Base-by-base conservation (phyloP, 2,888 invertebrate species). In the Pomacea canaliculata region DNA sequence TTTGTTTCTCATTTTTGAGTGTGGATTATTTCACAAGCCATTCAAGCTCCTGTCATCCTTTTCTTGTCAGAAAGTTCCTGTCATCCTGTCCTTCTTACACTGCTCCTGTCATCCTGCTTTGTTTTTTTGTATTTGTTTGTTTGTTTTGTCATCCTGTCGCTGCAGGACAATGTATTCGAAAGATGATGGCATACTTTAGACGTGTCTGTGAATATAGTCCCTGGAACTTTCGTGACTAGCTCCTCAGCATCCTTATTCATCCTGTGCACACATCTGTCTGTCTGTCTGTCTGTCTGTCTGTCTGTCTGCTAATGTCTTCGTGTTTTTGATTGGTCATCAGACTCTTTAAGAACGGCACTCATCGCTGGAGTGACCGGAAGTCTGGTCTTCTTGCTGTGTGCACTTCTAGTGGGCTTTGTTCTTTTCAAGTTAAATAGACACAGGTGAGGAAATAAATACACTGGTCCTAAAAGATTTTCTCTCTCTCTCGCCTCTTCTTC, bases 341-440 rank as follows among this genome's bases (percentile, higher is more conserved):
- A 82, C 71, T 79, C 81, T 13, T 79, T 72, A 12, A 76, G 80
- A 5, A 81, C 82, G 51, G 83, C 82, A 4, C 80, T 81, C 7
- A 82, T 83, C 8, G 82, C 82, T 7, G 69, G 68, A 46, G 69
- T 74, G 8, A 62, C 74, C 0, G 74, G 74, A n/a, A 69, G 46
- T 56, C 68, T 80, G 2, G 68, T 83, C 12, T 85, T 86, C 71
- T 37, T 85, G 0, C 63, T 80, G 1, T 70, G 77, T 19, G 76
- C 80, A 0, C 78, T 74, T 3, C 18, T 80, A 10, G 79, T 84
- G 8, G 72, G 79, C 12, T 76, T 78, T 56, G 71, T 81, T 18
- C 65, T 84, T 13, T 49, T 72, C n/a, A 79, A 72, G 70, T 78
- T 81, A n/a, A 83, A 83, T 70, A 81, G 82, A 73, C 73, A 79